Percentiles rank a stretch among this genome's conserved stretches.
Conservation (phyloP, 2,888 invertebrate species). For the Chironomus riparius region DNA sequence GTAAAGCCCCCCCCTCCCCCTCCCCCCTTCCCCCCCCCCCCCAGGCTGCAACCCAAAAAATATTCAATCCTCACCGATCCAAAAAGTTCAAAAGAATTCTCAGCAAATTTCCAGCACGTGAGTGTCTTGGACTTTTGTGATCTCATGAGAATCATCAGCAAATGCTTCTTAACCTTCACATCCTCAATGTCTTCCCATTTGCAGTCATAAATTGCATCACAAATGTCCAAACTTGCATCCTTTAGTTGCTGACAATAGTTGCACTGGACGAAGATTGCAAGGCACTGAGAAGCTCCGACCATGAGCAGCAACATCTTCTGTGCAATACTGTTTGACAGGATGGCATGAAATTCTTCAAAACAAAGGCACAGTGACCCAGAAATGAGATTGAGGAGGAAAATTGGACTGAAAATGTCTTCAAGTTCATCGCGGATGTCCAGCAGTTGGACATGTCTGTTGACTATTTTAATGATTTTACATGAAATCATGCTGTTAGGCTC, state of each 20-base stretch:
- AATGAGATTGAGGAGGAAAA: background rate
- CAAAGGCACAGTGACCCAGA: background rate
- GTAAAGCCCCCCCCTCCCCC: too few species aligned
- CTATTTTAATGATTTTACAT: background rate
- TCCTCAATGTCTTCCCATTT: background rate
- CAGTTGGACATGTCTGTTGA: background rate
- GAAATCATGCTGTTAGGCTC: too few species aligned
- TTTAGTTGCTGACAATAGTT: background rate
- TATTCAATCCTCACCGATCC: background rate
- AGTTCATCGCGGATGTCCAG: background rate
- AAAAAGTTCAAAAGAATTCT: background rate
- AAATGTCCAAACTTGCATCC: background rate
- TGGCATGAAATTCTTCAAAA: too few species aligned
- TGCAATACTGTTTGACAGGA: too few species aligned
- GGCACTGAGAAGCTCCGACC: too few species aligned
- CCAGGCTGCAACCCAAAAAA: too few species aligned
- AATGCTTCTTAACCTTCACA: background rate
- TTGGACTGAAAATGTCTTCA: background rate
- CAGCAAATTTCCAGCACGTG: background rate
- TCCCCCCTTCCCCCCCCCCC: too few species aligned
- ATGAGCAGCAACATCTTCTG: background rate
- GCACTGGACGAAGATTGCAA: background rate
- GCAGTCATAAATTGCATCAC: background rate
- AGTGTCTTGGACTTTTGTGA: background rate
- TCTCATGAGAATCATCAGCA: background rate